phyloP scores from a whole-genome alignment of 2,888 invertebrate species.

The Kryphioiulus occultus region DNA sequence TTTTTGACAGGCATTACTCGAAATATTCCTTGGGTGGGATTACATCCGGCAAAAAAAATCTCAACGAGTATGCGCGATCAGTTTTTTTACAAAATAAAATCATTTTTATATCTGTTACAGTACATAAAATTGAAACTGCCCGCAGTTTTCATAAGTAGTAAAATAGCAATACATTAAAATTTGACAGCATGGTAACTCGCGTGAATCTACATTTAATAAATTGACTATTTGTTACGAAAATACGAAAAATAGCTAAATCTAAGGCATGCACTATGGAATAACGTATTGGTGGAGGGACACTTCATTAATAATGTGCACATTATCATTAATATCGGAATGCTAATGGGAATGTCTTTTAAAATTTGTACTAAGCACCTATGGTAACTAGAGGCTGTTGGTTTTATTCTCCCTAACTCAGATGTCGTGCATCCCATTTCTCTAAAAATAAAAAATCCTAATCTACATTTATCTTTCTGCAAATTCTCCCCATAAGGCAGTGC shows the following conservation, averaged over 20 bases:
- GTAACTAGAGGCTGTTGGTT: neutral
- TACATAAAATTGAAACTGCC: neutral
- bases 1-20: too few relatives aligned
- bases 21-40: too few relatives aligned
- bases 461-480: neutral
- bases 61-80: neutral
- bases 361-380: neutral
- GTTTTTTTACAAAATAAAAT: neutral
- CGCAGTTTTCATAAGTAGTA: neutral
- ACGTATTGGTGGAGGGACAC: neutral
- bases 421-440: too few relatives aligned
- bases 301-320: neutral
- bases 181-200: neutral
- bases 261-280: neutral
- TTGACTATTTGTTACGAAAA: neutral
- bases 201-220: neutral
- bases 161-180: neutral
- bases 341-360: neutral
- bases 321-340: slow-evolving; percentile 5
- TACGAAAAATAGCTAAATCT: neutral
- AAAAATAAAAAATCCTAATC: neutral
- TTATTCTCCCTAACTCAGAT: neutral
- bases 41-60: neutral
- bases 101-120: neutral
- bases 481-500: neutral